Evolutionary conservation across 2,113 vertebrate species (phyloP).

Genomic region (Pantherophis guttatus): DNA sequence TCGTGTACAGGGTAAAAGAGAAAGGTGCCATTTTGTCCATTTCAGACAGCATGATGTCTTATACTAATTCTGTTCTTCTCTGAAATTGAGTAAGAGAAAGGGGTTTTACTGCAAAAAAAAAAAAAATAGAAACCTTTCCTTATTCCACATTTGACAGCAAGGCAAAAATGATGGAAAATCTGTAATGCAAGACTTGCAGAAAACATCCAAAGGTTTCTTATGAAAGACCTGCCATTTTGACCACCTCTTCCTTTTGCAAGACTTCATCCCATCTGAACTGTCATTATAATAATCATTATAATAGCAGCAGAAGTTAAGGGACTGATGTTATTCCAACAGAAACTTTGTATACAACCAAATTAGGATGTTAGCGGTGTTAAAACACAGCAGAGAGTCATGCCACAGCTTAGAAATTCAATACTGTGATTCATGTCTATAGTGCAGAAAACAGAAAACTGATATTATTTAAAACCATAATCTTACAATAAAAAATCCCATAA

Average conservation of each 20-base stretch:
- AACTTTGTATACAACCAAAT: slow-evolving; percentile 10
- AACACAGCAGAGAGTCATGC: not conserved
- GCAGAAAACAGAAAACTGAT: not conserved
- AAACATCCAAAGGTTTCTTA: not conserved
- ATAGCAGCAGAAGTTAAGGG: not conserved
- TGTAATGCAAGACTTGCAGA: not conserved
- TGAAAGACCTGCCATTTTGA: not conserved
- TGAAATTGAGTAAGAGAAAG: not conserved
- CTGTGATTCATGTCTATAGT: not conserved
- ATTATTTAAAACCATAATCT: not conserved
- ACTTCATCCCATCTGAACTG: not conserved
- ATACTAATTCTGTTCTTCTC: not conserved
- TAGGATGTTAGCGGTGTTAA: not conserved
- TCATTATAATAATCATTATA: not conserved
- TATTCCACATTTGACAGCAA: not conserved
- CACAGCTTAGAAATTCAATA: not conserved
- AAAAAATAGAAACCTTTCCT: not conserved
- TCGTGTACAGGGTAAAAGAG: not conserved
- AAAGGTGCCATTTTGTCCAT: not conserved
- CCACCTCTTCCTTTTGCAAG: not conserved
- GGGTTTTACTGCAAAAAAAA: not conserved
- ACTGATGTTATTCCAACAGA: not conserved
- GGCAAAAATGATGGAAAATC: not conserved
- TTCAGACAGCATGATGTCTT: not conserved
- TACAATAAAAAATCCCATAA: not conserved